Evolutionary conservation across 1,140 invertebrate species (phyloP).

Genomic region (Camponotus pennsylvanicus): DNA sequence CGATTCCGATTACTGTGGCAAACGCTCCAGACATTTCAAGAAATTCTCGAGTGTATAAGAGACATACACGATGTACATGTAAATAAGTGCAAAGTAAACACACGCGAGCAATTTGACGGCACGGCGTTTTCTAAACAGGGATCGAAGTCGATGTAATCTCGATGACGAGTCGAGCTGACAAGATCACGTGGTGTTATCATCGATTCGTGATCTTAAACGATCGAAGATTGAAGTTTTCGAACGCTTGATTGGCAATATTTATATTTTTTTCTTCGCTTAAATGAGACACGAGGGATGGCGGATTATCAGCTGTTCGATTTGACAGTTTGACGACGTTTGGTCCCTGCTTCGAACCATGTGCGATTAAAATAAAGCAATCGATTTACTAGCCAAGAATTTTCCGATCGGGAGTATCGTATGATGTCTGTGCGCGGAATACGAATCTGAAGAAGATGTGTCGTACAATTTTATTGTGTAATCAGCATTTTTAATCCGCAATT

Average conservation of each 20-base stretch:
- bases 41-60: constrained; percentile 25
- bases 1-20: constrained; percentile 31
- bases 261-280: neutral
- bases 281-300: neutral
- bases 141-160: constrained; percentile 12
- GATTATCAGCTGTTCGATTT: neutral
- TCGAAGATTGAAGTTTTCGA: neutral
- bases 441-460: neutral
- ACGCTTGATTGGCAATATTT: neutral
- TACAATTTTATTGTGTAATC: constrained; percentile 40
- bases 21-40: constrained; percentile 44
- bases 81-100: constrained; percentile 29
- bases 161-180: neutral
- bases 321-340: neutral
- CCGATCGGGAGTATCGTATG: neutral
- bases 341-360: constrained; percentile 2
- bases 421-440: neutral
- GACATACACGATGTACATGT: constrained; percentile 30
- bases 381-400: constrained; percentile 21
- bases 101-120: constrained; percentile 28
- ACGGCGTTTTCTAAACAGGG: neutral
- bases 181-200: neutral
- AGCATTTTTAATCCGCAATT: constrained; percentile 32
- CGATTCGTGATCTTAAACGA: neutral
- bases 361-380: neutral